phyloP scores from a whole-genome alignment of 1,140 invertebrate genomes.

The Brachionus sp. region DNA sequence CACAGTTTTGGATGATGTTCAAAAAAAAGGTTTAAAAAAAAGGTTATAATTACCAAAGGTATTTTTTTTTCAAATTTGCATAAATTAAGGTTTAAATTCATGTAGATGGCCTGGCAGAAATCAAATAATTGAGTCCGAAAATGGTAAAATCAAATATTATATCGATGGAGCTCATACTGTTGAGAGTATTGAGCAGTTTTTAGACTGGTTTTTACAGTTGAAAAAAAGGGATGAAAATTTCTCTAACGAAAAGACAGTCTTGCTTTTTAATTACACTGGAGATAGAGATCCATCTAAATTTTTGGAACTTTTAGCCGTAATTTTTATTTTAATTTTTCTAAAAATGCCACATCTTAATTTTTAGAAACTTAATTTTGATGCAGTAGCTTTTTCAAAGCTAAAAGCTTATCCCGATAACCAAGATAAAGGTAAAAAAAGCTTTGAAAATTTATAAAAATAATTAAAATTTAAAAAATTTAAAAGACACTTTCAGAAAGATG shows the following conservation, averaged over 20 bases:
- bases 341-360: background rate
- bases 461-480: background rate
- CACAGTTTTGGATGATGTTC: background rate
- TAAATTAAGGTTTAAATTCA: conserved; percentile 3
- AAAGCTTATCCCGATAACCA: conserved; percentile 7
- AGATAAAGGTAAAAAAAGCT: background rate
- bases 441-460: background rate
- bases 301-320: conserved; percentile 37
- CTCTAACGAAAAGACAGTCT: background rate
- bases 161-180: conserved; percentile 40
- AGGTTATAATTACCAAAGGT: background rate
- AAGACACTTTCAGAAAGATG: conserved; percentile 40
- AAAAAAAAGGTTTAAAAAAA: conserved; percentile 22
- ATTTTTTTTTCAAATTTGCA: background rate
- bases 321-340: background rate
- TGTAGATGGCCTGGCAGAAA: conserved; percentile 43
- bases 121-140: conserved; percentile 28
- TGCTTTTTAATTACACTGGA: conserved; percentile 40
- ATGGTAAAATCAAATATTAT: conserved; percentile 28
- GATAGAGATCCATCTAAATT: conserved; percentile 35
- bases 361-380: conserved; percentile 22
- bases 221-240: conserved; percentile 1
- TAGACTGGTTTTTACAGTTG: conserved; percentile 20
- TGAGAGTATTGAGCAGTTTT: conserved; percentile 43
- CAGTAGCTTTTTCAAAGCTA: conserved; percentile 36